These are phyloP conservation scores for Ephestia elutella DNA, from an alignment of 1,140 invertebrate genomes.

Conservation along the genomic window DNA sequence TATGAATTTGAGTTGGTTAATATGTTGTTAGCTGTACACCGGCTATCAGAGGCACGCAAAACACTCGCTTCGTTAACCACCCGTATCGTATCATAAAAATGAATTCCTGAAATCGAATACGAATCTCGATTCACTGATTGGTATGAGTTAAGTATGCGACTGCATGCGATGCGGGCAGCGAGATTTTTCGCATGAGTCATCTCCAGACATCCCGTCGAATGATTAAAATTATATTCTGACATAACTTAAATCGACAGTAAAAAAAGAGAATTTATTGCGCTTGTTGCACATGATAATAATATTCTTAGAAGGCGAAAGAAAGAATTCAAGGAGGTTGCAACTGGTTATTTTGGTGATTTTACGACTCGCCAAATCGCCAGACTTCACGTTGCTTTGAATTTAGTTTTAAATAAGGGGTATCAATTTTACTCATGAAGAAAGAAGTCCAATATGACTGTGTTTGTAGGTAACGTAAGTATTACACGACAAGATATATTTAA, in stretches of 20 bases:
- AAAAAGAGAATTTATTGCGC: background rate
- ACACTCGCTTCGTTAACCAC: slow-evolving; percentile 16
- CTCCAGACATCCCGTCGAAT: slow-evolving; percentile 6
- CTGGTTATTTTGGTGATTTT: too few species aligned
- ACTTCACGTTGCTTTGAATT: too few species aligned
- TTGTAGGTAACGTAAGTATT: too few species aligned
- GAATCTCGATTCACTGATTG: background rate
- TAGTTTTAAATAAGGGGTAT: too few species aligned
- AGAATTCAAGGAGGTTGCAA: too few species aligned
- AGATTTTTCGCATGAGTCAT: slow-evolving; percentile 23
- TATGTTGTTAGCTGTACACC: background rate
- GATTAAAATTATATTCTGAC: background rate
- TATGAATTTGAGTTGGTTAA: too few species aligned
- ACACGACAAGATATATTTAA: too few species aligned
- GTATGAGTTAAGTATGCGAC: slow-evolving; percentile 1
- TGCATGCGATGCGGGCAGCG: slow-evolving; percentile 12
- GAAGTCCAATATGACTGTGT: too few species aligned
- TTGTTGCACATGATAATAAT: background rate
- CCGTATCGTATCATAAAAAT: slow-evolving; percentile 14
- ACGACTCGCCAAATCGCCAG: too few species aligned
- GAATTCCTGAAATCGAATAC: slow-evolving; percentile 23
- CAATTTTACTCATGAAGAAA: too few species aligned
- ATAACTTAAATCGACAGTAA: background rate
- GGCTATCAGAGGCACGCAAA: slow-evolving; percentile 17
- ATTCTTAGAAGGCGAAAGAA: background rate